These are phyloP conservation scores for Caenorhabditis tropicalis DNA, from an alignment of 1,140 invertebrate species.

Conservation along the genomic window DNA sequence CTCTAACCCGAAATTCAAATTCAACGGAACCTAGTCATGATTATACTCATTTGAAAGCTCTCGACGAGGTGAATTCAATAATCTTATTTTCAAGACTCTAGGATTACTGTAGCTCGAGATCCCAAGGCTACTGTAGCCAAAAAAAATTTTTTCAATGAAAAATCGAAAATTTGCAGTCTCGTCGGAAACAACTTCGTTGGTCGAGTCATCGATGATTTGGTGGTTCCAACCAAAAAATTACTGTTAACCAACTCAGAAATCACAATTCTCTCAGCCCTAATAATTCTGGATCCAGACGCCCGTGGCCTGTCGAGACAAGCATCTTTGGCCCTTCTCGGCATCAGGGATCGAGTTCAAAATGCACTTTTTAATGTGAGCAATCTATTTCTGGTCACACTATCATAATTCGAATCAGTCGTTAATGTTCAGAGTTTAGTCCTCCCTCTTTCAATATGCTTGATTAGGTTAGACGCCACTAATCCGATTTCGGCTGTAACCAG, in stretches of 20 bases:
- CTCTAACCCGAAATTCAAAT: too few species aligned
- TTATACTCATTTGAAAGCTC: too few species aligned
- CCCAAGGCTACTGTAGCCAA: too few species aligned
- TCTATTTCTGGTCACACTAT: constrained; percentile 4
- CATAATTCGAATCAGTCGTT: background rate
- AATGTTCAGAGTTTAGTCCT: background rate
- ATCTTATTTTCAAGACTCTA: too few species aligned
- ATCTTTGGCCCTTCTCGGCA: constrained; percentile 1
- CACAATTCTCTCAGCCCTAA: constrained; percentile 52
- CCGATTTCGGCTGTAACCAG: background rate
- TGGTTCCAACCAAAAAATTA: constrained; percentile 49
- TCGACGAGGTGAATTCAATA: too few species aligned
- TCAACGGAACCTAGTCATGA: too few species aligned
- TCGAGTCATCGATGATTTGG: constrained; percentile 53
- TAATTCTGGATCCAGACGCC: constrained; percentile 55
- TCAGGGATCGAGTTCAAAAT: constrained; percentile 57
- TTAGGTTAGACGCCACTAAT: background rate
- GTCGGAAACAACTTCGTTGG: constrained; percentile 55
- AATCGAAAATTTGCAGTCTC: constrained; percentile 53
- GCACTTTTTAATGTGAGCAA: constrained; percentile 53
- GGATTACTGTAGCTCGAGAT: too few species aligned
- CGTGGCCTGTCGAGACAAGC: constrained; percentile 35
- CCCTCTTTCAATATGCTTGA: background rate
- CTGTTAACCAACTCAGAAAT: constrained; percentile 54
- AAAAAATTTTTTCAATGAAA: too few species aligned